Evolutionary conservation across 2,888 invertebrate species (phyloP).

Genomic region (Andrena marginata): DNA sequence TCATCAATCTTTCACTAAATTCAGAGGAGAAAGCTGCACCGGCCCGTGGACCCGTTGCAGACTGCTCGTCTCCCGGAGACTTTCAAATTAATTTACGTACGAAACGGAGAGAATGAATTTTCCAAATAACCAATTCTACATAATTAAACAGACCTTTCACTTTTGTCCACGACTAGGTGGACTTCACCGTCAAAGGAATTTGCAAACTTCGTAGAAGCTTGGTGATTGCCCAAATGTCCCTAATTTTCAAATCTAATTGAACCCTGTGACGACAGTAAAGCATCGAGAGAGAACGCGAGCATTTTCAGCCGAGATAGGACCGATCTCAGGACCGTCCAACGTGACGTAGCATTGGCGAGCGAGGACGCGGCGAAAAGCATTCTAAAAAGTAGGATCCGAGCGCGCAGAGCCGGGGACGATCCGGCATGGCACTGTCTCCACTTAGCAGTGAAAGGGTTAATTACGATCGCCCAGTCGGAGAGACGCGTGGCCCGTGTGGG

Average conservation of each 20-base stretch:
- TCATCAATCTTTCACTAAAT: constrained; percentile 68
- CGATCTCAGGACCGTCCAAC: background rate
- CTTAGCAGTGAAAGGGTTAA: constrained; percentile 72
- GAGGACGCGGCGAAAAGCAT: background rate
- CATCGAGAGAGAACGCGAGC: too few species aligned
- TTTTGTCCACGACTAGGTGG: too few species aligned
- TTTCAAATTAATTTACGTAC: constrained; percentile 63
- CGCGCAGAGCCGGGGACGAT: constrained; percentile 19
- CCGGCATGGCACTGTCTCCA: constrained; percentile 42
- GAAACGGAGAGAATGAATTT: constrained; percentile 19
- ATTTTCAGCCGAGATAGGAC: background rate
- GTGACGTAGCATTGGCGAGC: background rate
- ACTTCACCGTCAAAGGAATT: too few species aligned
- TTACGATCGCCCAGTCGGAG: constrained; percentile 60
- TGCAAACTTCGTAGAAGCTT: too few species aligned
- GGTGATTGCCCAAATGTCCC: too few species aligned
- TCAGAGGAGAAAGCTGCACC: constrained; percentile 66
- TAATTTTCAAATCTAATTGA: too few species aligned
- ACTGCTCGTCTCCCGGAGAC: constrained; percentile 46
- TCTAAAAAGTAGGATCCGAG: background rate
- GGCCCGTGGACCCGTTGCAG: constrained; percentile 47
- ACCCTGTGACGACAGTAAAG: too few species aligned
- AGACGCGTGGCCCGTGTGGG: constrained; percentile 65
- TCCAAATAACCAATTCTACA: background rate
- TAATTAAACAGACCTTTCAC: too few species aligned